Base-by-base conservation (phyloP, 2,888 invertebrate genomes). In the Platyscelio sp. region DNA sequence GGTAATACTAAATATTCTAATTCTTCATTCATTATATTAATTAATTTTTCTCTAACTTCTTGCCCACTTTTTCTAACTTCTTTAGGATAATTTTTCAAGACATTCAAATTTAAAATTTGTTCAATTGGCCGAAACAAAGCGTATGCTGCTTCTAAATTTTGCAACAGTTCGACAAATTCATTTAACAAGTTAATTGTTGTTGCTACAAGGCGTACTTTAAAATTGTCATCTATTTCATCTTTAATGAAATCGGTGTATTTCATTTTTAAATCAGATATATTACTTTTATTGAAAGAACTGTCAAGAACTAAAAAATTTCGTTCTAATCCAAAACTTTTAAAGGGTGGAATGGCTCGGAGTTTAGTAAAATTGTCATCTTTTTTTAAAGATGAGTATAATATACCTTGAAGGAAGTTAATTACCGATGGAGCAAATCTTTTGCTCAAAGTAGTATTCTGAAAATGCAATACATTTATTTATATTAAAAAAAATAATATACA, bases 381-480 rank as follows among this genome's bases (percentile, higher is more conserved):
- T 96, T 5, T 96, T 95, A 18, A 96, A 95, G 93, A 98, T 92
- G 92, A 96, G 96, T 70, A 98, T 92, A 70, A 98, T 94, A 0
- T 51, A 7, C 98, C 98, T 85, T 96, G 94, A 7, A 98, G 94
- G 91, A 97, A 98, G 92, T 97, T 98, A 1, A 98, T 94, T 0
- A 96, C 97, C 18, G 97, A 96, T 0, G 99, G 98, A 22, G 97
- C 94, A 89, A 97, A 97, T 89, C 98, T 94, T 94, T 97, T 98
- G 0, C 98, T 98, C 40, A 97, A 92, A 0, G 94, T 92, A 0
- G 97, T 96, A 92, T 97, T 98, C 96, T 97, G 81, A 95, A 90
- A 71, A 49, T 68, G 51, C n/a, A 65, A 74, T 60, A 24, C 4
- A 27, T 22, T 18, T 49, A 33, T 15, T 24, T 58, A 29, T 24